phyloP scores from a whole-genome alignment of 2,797 vertebrate genomes.

The Coregonus sp. region DNA sequence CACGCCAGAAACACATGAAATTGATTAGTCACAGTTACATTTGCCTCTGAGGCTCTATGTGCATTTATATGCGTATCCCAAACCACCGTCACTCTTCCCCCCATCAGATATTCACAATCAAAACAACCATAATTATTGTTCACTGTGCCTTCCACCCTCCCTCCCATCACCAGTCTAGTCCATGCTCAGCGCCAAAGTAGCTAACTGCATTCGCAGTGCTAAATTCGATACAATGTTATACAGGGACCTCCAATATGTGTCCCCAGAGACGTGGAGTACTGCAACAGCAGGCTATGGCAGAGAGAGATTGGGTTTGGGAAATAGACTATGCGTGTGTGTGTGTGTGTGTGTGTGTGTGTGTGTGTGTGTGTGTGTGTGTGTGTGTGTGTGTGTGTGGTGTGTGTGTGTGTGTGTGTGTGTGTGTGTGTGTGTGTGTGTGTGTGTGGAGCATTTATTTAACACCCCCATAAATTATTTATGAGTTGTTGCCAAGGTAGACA shows the following conservation, averaged over 20 bases:
- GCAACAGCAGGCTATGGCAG: slow-evolving; percentile 15
- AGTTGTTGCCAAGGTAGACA: slow-evolving; percentile 34
- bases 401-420: too few species aligned
- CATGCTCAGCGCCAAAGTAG: not conserved
- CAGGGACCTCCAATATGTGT: slow-evolving; percentile 29
- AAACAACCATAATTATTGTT: not conserved
- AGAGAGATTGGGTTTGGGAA: slow-evolving; percentile 11
- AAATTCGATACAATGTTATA: slow-evolving; percentile 17
- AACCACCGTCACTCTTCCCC: not conserved
- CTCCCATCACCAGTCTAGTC: not conserved
- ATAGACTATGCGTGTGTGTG: not conserved
- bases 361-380: too few species aligned
- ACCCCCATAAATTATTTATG: slow-evolving; percentile 59
- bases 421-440: too few species aligned
- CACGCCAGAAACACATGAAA: slow-evolving; percentile 48
- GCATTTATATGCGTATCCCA: not conserved
- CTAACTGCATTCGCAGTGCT: slow-evolving; percentile 22
- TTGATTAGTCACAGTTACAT: slow-evolving; percentile 51
- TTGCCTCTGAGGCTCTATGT: slow-evolving; percentile 21
- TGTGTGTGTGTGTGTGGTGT: too few species aligned
- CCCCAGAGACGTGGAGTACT: slow-evolving; percentile 25
- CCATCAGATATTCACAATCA: not conserved
- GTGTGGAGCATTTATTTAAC: slow-evolving; percentile 28
- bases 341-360: too few species aligned
- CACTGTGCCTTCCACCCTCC: not conserved